Evolutionary conservation across 2,113 vertebrate genomes (phyloP), one percentile per base, ranked within the genome.

Genomic region (Peromyscus leucopus): DNA sequence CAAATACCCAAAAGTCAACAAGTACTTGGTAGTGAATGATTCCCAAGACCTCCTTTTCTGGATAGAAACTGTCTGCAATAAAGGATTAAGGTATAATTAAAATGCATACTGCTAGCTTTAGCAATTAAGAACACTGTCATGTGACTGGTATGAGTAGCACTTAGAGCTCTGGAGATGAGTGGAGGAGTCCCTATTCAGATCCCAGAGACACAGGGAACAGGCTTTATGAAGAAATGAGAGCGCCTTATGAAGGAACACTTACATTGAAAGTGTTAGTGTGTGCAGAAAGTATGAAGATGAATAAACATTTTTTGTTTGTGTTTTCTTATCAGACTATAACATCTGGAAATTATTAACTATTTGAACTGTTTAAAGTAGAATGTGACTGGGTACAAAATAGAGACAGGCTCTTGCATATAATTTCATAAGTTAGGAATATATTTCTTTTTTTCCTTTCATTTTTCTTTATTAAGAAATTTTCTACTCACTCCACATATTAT

Each of bases 31-130:
- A 86, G 76, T 61, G 63, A 84, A 39, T 95, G 79, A 91, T 78
- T 96, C 93, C 61, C 74, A 97, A 42, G 82, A 83, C 72, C 75
- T 95, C 83, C 46, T 39, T 33, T 91, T 93, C 76, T 93, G 76
- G 39, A 97, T 71, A 95, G 94, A 90, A 96, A 93, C 65, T 84
- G 61, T 63, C 67, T 75, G 26, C 36, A 90, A 55, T 94, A 84
- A 75, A 75, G 42, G 26, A 80, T 92, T 72, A 96, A 28, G 65
- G 83, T 95, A 3, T 97, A 97, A 98, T 98, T 98, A 97, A 97
- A 95, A 93, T 84, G 61, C 42, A 87, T 86, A 55, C n/a, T 93
- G 87, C 79, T 96, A 7, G 51, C 91, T 95, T 94, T 96, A 93
- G 96, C 69, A 97, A 93, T 98, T 97, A 97, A 92, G 93, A 96